Evolutionary conservation across 1,140 invertebrate species (phyloP).

Genomic region (Eufriesea mexicana): DNA sequence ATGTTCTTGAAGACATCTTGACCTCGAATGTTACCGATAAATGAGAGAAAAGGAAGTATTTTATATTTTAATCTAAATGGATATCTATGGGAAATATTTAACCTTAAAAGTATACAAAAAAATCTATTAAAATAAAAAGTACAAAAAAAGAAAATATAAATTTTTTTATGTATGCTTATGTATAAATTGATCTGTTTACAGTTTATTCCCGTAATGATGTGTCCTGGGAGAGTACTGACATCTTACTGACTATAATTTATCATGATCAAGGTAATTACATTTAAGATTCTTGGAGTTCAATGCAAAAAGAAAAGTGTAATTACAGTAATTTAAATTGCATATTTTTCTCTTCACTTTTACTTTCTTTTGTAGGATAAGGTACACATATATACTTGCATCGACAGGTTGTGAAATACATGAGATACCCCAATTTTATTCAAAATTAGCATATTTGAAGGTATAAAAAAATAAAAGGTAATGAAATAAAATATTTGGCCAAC

Average conservation of each 20-base stretch:
- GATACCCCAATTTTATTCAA: neutral
- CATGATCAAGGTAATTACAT: no score
- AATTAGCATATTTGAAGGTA: neutral
- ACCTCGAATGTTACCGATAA: neutral
- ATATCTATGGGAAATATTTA: neutral
- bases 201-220: neutral
- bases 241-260: neutral
- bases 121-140: neutral
- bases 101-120: no score
- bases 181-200: no score
- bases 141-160: no score
- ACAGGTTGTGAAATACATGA: neutral
- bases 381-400: no score
- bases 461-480: no score
- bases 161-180: neutral
- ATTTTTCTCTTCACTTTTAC: neutral
- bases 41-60: neutral
- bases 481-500: neutral
- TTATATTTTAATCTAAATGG: neutral
- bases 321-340: neutral
- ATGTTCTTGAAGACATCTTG: no score
- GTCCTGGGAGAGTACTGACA: neutral
- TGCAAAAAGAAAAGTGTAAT: neutral
- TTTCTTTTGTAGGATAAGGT: neutral
- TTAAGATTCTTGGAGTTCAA: neutral